phyloP scores from a whole-genome alignment of 2,888 invertebrate species.

The Parnassius mnemosyne region DNA sequence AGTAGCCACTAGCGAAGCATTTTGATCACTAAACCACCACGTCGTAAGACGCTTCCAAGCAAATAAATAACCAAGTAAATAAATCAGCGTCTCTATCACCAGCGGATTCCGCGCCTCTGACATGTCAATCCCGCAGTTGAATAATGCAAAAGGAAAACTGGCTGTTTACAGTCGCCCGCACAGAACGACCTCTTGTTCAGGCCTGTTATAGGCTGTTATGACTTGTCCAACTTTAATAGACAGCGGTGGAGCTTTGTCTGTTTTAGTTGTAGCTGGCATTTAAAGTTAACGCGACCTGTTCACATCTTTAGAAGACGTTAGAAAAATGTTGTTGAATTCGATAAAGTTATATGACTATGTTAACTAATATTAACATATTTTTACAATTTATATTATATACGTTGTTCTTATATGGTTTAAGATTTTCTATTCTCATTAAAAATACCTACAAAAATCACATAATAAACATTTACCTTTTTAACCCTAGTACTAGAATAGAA shows the following conservation, averaged over 20 bases:
- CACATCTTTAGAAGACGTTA: neutral
- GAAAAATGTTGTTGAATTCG: neutral
- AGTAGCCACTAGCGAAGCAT: too few species aligned
- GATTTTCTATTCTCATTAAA: too few species aligned
- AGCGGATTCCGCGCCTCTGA: slow-evolving; percentile 37
- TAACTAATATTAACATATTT: neutral
- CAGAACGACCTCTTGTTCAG: slow-evolving; percentile 31
- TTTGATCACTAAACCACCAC: too few species aligned
- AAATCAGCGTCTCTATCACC: slow-evolving; percentile 24
- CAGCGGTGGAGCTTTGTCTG: slow-evolving; percentile 21
- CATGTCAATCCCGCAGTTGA: slow-evolving; percentile 48
- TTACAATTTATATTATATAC: neutral
- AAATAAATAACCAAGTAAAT: slow-evolving; percentile 24
- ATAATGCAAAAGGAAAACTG: slow-evolving; percentile 40
- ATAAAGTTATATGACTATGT: neutral
- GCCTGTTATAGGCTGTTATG: slow-evolving; percentile 25
- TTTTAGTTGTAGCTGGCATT: neutral
- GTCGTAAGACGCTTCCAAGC: neutral
- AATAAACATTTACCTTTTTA: too few species aligned
- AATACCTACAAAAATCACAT: too few species aligned
- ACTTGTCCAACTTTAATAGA: slow-evolving; percentile 24
- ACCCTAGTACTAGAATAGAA: too few species aligned
- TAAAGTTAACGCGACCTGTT: slow-evolving; percentile 12
- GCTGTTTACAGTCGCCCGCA: slow-evolving; percentile 29
- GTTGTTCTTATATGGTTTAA: too few species aligned